Conservation (phyloP, 1,140 invertebrate species). For the Eufriesea mexicana region DNA sequence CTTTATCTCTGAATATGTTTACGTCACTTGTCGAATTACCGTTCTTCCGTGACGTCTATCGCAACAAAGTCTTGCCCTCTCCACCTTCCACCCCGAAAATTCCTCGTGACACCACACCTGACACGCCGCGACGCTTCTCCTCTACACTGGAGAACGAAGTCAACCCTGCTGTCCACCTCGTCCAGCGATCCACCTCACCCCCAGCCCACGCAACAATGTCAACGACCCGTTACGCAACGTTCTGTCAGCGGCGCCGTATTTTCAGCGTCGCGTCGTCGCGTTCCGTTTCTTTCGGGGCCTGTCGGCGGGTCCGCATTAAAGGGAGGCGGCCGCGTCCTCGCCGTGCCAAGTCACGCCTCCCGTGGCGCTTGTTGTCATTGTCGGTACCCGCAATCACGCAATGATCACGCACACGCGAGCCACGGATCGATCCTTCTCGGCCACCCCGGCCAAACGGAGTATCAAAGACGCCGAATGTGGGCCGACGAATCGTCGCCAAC, state of each 20-base stretch:
- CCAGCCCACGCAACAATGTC: background rate
- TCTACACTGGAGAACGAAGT: background rate
- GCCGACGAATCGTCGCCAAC: slow-evolving; percentile 57
- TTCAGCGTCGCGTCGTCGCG: slow-evolving; percentile 22
- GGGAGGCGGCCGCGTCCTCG: slow-evolving; percentile 53
- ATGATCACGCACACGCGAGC: slow-evolving; percentile 64
- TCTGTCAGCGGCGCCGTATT: slow-evolving; percentile 1
- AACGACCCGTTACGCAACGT: slow-evolving; percentile 25
- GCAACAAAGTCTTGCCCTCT: no score
- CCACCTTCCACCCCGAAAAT: background rate
- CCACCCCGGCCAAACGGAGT: slow-evolving; percentile 38
- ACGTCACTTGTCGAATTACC: no score
- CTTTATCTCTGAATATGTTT: no score
- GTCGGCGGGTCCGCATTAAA: slow-evolving; percentile 74
- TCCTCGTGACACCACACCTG: background rate
- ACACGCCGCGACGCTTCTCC: no score
- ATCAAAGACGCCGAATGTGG: slow-evolving; percentile 73
- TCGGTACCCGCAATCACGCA: slow-evolving; percentile 72
- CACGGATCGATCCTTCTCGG: slow-evolving; percentile 62
- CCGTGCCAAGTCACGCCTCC: slow-evolving; percentile 78
- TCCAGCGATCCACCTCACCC: background rate
- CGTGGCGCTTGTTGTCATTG: slow-evolving; percentile 80
- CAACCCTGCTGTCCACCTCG: no score
- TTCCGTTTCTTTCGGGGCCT: slow-evolving; percentile 61
- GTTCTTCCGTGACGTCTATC: no score